phyloP scores from a whole-genome alignment of 2,113 vertebrate genomes.

The Hyperopisus bebe region DNA sequence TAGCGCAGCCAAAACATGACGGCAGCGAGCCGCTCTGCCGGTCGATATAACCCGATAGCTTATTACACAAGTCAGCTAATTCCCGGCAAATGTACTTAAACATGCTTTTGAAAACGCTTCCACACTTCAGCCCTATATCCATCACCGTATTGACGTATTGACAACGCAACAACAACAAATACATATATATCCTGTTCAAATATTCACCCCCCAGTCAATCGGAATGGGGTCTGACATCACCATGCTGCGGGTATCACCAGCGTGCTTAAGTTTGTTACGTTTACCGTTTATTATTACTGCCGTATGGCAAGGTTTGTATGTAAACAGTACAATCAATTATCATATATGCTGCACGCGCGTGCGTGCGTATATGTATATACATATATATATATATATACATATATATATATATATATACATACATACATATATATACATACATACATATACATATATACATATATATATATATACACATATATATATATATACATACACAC shows the following conservation, averaged over 20 bases:
- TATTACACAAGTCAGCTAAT: conserved; percentile 71
- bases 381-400: neutral
- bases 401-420: too few species aligned
- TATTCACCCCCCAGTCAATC: conserved; percentile 64
- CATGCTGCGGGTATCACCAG: neutral
- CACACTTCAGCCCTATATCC: conserved; percentile 53
- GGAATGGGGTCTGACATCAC: conserved; percentile 42
- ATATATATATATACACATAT: too few species aligned
- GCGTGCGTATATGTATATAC: neutral
- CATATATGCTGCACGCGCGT: neutral
- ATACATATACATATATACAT: too few species aligned
- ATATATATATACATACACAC: too few species aligned
- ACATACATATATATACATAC: too few species aligned
- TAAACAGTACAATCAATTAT: neutral
- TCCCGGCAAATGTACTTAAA: conserved; percentile 69
- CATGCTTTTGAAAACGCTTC: conserved; percentile 66
- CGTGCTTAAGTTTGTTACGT: neutral
- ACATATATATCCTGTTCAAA: conserved; percentile 64
- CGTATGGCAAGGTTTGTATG: neutral
- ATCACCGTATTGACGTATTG: conserved; percentile 68
- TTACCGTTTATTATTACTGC: neutral
- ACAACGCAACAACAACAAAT: conserved; percentile 57
- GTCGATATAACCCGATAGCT: conserved; percentile 63
- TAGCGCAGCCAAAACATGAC: conserved; percentile 53
- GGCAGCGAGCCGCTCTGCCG: conserved; percentile 58